Evolutionary conservation across 2,888 invertebrate genomes (phyloP), one percentile per base, ranked within the genome.

Genomic region (Perizoma flavofasciatum): DNA sequence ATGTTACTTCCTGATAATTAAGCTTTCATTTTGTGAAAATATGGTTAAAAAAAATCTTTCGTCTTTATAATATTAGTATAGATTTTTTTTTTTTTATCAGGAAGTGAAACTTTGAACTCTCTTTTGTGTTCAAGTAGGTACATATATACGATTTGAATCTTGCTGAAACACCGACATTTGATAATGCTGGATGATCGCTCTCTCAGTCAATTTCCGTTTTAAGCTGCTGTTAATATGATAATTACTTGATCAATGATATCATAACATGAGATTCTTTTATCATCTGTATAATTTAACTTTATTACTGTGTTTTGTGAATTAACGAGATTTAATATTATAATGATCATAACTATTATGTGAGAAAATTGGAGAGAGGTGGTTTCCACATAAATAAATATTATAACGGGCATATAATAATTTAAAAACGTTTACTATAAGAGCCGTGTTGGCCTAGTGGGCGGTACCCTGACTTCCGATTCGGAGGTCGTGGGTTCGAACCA

Each of bases 321-420:
- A 61, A 61, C 59, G 64, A 57, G 62, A 61, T 61, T 63, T 60
- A 62, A 37, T 49, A 55, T 61, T 61, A 55, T 64, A 67, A 63
- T 65, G 57, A 65, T 61, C 50, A 52, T 57, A 54, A 62, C 57
- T 64, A 61, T 64, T 66, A 69, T 69, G 69, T 69, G 69, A 59
- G 69, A 69, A 69, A 55, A 69, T 64, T 58, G 46, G 53, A 59
- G 53, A 63, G 53, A 46, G 49, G 55, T 60, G 48, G 62, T 65
- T 61, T 61, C 59, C 9, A 56, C 50, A 52, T 65, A 51, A 50
- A 63, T 65, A 53, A 68, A 57, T 47, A 46, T 35, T 35, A 7
- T 55, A 61, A 58, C 58, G 52, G 58, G 41, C 35, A 7, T 7
- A 50, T 45, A 43, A 48, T 34, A 10, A 55, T 49, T 51, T 57